phyloP scores from a whole-genome alignment of 2,888 invertebrate species.

The Lepidocyrtoides sp. region DNA sequence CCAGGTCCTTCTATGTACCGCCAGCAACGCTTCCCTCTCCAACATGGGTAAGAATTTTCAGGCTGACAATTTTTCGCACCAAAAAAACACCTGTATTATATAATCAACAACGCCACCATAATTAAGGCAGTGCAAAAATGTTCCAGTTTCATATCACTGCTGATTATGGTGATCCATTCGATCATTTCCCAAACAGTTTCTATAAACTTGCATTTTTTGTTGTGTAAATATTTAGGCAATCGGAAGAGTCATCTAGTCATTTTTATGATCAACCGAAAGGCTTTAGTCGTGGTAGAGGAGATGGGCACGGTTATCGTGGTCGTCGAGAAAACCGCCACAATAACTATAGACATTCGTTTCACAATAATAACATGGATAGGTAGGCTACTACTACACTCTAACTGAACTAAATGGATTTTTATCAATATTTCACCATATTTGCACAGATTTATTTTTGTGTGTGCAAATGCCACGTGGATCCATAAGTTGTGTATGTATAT shows the following conservation, averaged over 20 bases:
- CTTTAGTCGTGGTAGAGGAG: slow-evolving; percentile 85
- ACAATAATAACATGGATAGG: slow-evolving; percentile 83
- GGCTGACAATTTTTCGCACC: background rate
- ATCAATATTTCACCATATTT: background rate
- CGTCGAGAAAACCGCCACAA: slow-evolving; percentile 84
- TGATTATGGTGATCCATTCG: too few relatives aligned
- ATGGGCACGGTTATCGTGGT: slow-evolving; percentile 85
- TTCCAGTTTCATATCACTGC: too few relatives aligned
- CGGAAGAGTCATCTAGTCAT: slow-evolving; percentile 85
- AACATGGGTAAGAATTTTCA: slow-evolving; percentile 83
- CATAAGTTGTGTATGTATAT: background rate
- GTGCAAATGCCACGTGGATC: background rate
- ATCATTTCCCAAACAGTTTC: background rate
- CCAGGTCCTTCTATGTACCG: slow-evolving; percentile 82
- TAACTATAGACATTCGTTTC: slow-evolving; percentile 84
- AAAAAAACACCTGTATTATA: background rate
- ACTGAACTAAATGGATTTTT: too few relatives aligned
- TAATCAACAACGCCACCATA: background rate
- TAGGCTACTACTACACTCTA: slow-evolving; percentile 25
- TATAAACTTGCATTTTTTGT: slow-evolving; percentile 21
- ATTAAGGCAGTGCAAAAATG: too few relatives aligned
- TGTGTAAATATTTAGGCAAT: slow-evolving; percentile 83
- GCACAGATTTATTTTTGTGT: background rate
- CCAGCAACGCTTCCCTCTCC: slow-evolving; percentile 84
- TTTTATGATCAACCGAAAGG: slow-evolving; percentile 86